These are phyloP conservation scores for Ondatra zibethicus DNA, from an alignment of 2,113 vertebrate genomes.

Conservation along the genomic window DNA sequence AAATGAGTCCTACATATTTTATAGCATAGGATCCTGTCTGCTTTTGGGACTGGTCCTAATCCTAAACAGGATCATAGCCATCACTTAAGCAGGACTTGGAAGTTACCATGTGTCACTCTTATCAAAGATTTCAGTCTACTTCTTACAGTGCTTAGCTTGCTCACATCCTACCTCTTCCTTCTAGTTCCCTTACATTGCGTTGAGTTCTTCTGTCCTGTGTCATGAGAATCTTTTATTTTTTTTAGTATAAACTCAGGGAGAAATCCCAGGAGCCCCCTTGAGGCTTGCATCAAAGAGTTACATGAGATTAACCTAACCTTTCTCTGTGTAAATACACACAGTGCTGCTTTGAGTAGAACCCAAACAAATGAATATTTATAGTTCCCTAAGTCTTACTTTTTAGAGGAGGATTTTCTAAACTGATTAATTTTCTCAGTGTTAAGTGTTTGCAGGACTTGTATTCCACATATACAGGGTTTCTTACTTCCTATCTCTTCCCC, in stretches of 20 bases:
- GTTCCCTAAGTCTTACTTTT: neutral
- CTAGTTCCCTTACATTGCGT: constrained; percentile 40
- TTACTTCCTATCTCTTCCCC: neutral
- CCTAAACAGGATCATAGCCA: neutral
- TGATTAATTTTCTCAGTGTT: constrained; percentile 10
- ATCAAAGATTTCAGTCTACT: constrained; percentile 29
- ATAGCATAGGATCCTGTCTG: neutral
- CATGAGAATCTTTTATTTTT: constrained; percentile 48
- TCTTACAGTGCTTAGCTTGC: neutral
- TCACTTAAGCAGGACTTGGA: neutral
- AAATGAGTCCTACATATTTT: neutral
- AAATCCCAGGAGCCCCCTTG: constrained; percentile 8
- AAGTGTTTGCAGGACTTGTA: neutral
- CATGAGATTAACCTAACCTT: constrained; percentile 3
- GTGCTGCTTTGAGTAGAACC: neutral
- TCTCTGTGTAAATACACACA: neutral
- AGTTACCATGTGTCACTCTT: neutral
- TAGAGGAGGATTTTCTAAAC: neutral
- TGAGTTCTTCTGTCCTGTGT: neutral
- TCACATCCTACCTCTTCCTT: neutral
- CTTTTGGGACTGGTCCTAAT: neutral
- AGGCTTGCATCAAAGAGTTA: neutral
- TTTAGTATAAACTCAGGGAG: constrained; percentile 42
- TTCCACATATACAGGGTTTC: neutral
- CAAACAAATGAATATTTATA: constrained; percentile 12